Base-by-base conservation (phyloP, 2,888 invertebrate species). In the Leucoma salicis region DNA sequence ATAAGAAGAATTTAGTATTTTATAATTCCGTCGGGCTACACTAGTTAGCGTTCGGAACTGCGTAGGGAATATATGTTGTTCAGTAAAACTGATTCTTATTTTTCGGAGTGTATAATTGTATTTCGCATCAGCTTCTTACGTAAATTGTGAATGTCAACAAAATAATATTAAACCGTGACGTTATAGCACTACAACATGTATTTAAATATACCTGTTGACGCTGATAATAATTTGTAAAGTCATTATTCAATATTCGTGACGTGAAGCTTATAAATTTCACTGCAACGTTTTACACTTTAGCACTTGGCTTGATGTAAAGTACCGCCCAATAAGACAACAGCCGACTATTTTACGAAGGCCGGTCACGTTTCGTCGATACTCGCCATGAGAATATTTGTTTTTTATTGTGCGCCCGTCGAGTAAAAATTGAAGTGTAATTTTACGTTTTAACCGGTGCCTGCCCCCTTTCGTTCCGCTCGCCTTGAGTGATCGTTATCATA, bases 351-450 rank as follows among this genome's bases (percentile, higher is more conserved):
- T 86, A 89, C 84, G 88, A 84, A 83, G 85, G 81, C 84, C 82
- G 83, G 89, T 89, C 89, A 89, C 89, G 89, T 89, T 89, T 82
- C 72, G 78, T 86, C 88, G 88, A 88, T 88, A 84, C 83, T 73
- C 77, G 66, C 84, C 87, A 88, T 88, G 89, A 87, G 89, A 88
- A 87, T 89, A 88, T 89, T 89, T 88, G 88, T 88, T 89, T 89
- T 88, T 88, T 88, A 81, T 84, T 83, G 81, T 80, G 74, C 74
- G 86, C 78, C 75, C 78, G 82, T 74, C 78, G 81, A 82, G 79
- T 84, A 82, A 88, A 89, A 87, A 86, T 87, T 82, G 74, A 87
- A 86, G 87, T 80, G 86, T 88, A 89, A 88, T 89, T 88, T 87
- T 82, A 88, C 82, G 85, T 87, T 87, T 87, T 83, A 87, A 82